Evolutionary conservation across 2,113 vertebrate species (phyloP).

Genomic region (Lathamus discolor): DNA sequence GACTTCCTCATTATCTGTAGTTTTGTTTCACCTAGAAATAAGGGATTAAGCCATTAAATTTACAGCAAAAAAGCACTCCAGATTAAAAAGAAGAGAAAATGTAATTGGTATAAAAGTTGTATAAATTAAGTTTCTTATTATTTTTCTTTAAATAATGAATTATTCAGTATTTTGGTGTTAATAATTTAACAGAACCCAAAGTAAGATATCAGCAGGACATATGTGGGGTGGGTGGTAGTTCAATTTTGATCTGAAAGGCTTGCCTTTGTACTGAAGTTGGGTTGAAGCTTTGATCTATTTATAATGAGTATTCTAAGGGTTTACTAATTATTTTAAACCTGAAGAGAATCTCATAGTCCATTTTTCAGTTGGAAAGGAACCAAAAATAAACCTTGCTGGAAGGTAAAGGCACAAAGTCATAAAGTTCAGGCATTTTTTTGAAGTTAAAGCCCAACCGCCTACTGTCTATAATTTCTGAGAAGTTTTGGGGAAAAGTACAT

Average conservation of each 20-base stretch:
- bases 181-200: conserved; percentile 68
- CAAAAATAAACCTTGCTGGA: conserved; percentile 55
- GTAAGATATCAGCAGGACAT: conserved; percentile 59
- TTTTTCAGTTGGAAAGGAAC: neutral
- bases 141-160: conserved; percentile 65
- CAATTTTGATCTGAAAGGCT: conserved; percentile 65
- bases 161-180: conserved; percentile 69
- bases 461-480: conserved; percentile 32
- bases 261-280: conserved; percentile 65
- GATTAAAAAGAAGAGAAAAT: neutral
- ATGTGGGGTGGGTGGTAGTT: conserved; percentile 29
- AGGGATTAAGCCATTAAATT: neutral
- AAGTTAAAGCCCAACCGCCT: neutral
- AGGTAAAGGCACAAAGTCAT: conserved; percentile 48
- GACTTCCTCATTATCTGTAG: neutral
- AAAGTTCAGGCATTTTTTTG: neutral
- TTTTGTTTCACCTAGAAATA: neutral
- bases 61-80: neutral
- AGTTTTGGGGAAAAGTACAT: neutral
- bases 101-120: conserved; percentile 21
- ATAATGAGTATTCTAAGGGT: conserved; percentile 70
- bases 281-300: conserved; percentile 69
- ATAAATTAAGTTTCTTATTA: conserved; percentile 36
- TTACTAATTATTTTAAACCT: conserved; percentile 72
- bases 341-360: conserved; percentile 40